phyloP scores from a whole-genome alignment of 2,888 invertebrate species.

The Zygogramma bicolorata region DNA sequence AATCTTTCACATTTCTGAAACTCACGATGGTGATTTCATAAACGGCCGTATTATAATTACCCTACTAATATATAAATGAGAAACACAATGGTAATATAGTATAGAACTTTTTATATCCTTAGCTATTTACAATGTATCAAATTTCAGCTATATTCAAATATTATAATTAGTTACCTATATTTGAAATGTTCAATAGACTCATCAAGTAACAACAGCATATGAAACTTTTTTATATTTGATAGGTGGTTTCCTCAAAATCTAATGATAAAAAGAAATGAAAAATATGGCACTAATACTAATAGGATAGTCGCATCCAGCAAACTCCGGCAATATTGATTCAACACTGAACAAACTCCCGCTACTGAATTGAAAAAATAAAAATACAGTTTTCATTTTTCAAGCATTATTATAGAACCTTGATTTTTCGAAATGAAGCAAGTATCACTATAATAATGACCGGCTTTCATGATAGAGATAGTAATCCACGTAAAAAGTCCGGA shows the following conservation, averaged over 20 bases:
- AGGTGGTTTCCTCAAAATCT: constrained; percentile 29
- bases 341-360: neutral
- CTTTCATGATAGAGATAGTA: no score
- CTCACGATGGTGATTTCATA: neutral
- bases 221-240: constrained; percentile 47
- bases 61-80: constrained; percentile 21
- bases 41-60: neutral
- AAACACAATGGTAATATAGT: constrained; percentile 42
- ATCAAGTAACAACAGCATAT: constrained; percentile 60
- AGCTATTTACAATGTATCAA: constrained; percentile 65
- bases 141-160: constrained; percentile 58
- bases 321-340: constrained; percentile 14
- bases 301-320: constrained; percentile 34
- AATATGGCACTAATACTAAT: constrained; percentile 47
- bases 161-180: constrained; percentile 54
- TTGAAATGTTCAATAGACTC: constrained; percentile 62
- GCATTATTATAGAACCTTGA: no score
- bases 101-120: constrained; percentile 56
- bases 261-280: constrained; percentile 40
- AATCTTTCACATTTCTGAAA: neutral
- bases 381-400: neutral
- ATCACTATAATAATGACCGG: no score
- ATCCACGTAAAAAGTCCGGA: no score
- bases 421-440: no score
- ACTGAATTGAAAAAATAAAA: neutral